Percentiles rank a stretch among this genome's conserved stretches.
Evolutionary conservation across 2,888 invertebrate species (phyloP).

Genomic region (Polydrusus pterygomalis): DNA sequence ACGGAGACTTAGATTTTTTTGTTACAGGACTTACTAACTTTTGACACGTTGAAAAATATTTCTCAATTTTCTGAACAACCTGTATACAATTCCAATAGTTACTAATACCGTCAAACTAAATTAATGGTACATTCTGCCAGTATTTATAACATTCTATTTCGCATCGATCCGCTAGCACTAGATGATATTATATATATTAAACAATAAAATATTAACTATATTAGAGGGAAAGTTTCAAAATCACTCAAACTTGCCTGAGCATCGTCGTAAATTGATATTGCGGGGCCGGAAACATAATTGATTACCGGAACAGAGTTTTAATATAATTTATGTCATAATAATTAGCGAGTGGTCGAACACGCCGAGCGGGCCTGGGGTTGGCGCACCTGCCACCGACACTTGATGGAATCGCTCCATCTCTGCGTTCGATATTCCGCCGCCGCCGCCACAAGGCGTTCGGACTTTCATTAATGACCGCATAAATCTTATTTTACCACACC

Average conservation of each 20-base stretch:
- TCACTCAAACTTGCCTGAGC: constrained; percentile 42
- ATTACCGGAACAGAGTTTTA: constrained; percentile 68
- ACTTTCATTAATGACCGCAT: constrained; percentile 62
- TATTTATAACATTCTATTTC: background rate
- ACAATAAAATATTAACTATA: constrained; percentile 24
- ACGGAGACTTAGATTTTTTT: too few relatives aligned
- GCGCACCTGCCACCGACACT: constrained; percentile 67
- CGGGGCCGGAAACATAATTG: constrained; percentile 65
- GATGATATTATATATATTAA: constrained; percentile 8
- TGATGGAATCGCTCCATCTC: constrained; percentile 59
- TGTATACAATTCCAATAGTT: background rate
- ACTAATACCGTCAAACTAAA: background rate
- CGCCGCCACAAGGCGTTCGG: constrained; percentile 54
- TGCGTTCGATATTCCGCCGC: constrained; percentile 51
- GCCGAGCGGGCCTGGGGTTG: constrained; percentile 59
- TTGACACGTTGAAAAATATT: too few relatives aligned
- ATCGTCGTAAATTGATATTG: constrained; percentile 62
- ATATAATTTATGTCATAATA: constrained; percentile 70
- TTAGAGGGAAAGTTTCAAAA: constrained; percentile 21
- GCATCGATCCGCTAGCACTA: background rate
- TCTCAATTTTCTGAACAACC: too few relatives aligned
- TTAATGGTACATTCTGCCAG: background rate
- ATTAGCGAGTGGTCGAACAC: constrained; percentile 68
- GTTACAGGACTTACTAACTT: too few relatives aligned
- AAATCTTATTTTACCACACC: constrained; percentile 60